These are phyloP conservation scores for Ornithoptera alexandrae DNA, from an alignment of 2,888 invertebrate genomes.

Conservation along the genomic window DNA sequence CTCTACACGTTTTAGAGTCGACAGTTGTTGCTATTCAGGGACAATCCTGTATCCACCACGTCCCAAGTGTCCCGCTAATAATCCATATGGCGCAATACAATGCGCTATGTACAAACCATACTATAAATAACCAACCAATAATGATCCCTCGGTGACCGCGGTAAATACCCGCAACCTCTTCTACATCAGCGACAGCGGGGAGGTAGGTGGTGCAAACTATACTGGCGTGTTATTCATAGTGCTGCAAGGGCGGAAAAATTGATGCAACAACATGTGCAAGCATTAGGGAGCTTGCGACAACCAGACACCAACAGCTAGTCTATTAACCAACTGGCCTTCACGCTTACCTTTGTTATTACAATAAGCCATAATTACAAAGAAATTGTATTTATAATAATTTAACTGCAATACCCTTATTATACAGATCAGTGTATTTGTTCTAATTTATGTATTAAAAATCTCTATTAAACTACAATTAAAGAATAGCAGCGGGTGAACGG, in stretches of 20 bases:
- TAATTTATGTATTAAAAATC: not conserved
- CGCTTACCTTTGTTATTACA: constrained; percentile 32
- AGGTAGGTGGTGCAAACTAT: constrained; percentile 40
- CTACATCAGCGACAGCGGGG: constrained; percentile 25
- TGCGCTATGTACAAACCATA: constrained; percentile 46
- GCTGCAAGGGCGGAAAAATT: constrained; percentile 66
- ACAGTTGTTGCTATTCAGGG: constrained; percentile 71
- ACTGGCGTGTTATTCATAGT: constrained; percentile 60
- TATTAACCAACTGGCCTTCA: constrained; percentile 65
- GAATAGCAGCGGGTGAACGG: too few relatives aligned
- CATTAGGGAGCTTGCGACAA: constrained; percentile 74
- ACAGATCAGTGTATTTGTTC: not conserved
- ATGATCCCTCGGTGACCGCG: constrained; percentile 42
- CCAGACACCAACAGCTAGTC: constrained; percentile 59
- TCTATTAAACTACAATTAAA: too few relatives aligned
- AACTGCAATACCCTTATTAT: not conserved
- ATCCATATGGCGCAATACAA: constrained; percentile 75
- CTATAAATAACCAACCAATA: constrained; percentile 55
- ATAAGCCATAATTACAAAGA: constrained; percentile 20
- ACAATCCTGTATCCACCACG: constrained; percentile 59
- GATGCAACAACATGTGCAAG: constrained; percentile 77
- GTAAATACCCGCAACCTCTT: constrained; percentile 15
- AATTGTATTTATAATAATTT: constrained; percentile 1
- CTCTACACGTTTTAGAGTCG: constrained; percentile 58
- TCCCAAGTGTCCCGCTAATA: constrained; percentile 77